A percentile compares a stretch with the other conserved stretches of the same genome.
Evolutionary conservation across 2,113 vertebrate genomes (phyloP).

Genomic region (Brachirus orientalis): DNA sequence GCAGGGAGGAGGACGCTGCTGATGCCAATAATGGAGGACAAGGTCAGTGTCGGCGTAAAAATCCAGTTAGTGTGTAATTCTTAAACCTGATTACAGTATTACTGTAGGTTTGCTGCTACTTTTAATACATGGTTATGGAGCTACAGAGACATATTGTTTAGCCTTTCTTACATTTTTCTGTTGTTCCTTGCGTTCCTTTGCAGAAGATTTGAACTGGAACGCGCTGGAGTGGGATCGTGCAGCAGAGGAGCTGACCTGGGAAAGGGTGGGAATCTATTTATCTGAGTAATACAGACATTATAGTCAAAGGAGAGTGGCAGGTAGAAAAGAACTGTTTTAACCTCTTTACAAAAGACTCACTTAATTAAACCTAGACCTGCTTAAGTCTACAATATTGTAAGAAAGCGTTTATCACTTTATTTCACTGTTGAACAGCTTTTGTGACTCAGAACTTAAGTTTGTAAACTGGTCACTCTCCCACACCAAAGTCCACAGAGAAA

Average conservation of each 20-base stretch:
- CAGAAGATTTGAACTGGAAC: conserved; percentile 98
- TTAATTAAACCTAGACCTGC: no score
- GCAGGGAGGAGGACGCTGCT: conserved; percentile 89
- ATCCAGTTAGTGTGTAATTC: no score
- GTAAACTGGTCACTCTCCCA: no score
- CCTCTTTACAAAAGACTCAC: no score
- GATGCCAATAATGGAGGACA: conserved; percentile 92
- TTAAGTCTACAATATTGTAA: no score
- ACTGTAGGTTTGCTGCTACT: not conserved
- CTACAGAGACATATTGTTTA: not conserved
- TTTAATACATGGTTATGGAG: not conserved
- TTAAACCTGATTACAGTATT: not conserved
- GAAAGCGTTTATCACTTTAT: no score
- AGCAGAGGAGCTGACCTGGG: conserved; percentile 97
- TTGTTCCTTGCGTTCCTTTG: conserved; percentile 43
- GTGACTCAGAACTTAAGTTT: no score
- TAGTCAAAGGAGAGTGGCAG: not conserved
- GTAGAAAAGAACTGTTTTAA: not conserved
- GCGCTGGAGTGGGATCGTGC: conserved; percentile 97
- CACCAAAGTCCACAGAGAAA: no score
- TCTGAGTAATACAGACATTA: not conserved
- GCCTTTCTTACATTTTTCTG: not conserved
- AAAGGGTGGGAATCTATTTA: conserved; percentile 84
- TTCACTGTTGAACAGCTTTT: no score
- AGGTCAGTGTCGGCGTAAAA: conserved; percentile 73